Conservation (phyloP, 1,140 invertebrate species). For the Pteromalus puparum region DNA sequence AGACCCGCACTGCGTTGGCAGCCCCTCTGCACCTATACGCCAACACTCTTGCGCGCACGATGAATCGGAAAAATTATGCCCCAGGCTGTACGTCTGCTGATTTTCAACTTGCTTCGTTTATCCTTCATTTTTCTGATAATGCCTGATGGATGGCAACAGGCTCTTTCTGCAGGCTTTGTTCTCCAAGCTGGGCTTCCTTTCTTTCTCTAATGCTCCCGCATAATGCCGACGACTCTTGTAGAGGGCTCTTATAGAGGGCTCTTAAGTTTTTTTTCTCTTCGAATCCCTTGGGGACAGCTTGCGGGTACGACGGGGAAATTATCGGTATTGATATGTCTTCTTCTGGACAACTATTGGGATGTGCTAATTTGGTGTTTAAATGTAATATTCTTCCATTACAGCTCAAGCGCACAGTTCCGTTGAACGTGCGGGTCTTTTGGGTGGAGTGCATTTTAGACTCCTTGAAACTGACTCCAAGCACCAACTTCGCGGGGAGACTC, state of each 20-base stretch:
- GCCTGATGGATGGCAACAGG: conserved; percentile 9
- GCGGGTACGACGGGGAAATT: neutral
- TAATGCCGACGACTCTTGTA: neutral
- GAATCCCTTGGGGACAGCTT: neutral
- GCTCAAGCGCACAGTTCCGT: conserved; percentile 96
- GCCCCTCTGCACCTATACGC: neutral
- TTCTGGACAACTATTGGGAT: no score
- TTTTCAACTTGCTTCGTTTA: conserved; percentile 33
- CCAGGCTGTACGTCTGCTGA: conserved; percentile 15
- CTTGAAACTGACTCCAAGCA: conserved; percentile 88
- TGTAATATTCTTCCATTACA: conserved; percentile 61
- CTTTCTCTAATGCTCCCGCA: no score
- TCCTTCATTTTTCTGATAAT: conserved; percentile 28
- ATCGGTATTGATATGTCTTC: conserved; percentile 17
- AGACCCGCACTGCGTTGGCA: neutral
- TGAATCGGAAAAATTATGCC: conserved; percentile 41
- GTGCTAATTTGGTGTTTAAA: no score
- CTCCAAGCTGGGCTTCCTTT: conserved; percentile 33
- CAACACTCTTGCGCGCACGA: neutral
- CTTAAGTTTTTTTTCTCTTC: neutral
- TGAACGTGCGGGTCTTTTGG: conserved; percentile 92
- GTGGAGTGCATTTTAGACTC: conserved; percentile 89
- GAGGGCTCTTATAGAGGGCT: neutral
- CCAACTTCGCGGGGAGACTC: conserved; percentile 86
- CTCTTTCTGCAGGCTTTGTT: neutral